Percentiles rank a stretch among this genome's conserved stretches.
phyloP scores from a whole-genome alignment of 2,797 vertebrate genomes.

The Amblyraja radiata region DNA sequence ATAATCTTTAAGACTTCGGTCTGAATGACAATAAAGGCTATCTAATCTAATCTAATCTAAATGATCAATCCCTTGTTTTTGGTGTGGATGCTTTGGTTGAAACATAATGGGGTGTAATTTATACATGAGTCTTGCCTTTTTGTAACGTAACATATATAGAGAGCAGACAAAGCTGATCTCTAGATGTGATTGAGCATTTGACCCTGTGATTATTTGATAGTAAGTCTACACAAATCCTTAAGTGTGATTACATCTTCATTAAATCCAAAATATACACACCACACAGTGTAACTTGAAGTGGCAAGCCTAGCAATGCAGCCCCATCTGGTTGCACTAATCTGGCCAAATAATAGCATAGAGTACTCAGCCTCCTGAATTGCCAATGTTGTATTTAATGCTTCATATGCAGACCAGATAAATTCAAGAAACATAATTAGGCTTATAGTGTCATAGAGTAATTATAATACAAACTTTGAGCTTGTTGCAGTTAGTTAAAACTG shows the following conservation, averaged over 20 bases:
- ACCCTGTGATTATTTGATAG: background rate
- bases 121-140: background rate
- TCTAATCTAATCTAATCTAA: too few relatives aligned
- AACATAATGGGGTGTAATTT: background rate
- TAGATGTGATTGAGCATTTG: slow-evolving; percentile 12
- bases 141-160: too few relatives aligned
- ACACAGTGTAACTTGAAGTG: too few relatives aligned
- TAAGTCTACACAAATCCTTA: background rate
- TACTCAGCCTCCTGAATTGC: too few relatives aligned
- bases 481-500: background rate
- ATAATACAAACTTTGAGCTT: background rate
- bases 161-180: background rate
- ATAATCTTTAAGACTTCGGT: background rate
- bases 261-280: background rate
- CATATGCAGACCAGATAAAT: background rate
- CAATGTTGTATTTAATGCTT: background rate
- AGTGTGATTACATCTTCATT: background rate
- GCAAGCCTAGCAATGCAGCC: too few relatives aligned
- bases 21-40: too few relatives aligned
- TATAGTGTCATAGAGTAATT: background rate
- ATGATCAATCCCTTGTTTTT: background rate
- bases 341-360: too few relatives aligned
- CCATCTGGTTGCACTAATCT: too few relatives aligned
- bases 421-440: background rate
- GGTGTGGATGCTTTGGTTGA: background rate